phyloP scores from a whole-genome alignment of 1,140 invertebrate species.

The Drosophila suzukii region DNA sequence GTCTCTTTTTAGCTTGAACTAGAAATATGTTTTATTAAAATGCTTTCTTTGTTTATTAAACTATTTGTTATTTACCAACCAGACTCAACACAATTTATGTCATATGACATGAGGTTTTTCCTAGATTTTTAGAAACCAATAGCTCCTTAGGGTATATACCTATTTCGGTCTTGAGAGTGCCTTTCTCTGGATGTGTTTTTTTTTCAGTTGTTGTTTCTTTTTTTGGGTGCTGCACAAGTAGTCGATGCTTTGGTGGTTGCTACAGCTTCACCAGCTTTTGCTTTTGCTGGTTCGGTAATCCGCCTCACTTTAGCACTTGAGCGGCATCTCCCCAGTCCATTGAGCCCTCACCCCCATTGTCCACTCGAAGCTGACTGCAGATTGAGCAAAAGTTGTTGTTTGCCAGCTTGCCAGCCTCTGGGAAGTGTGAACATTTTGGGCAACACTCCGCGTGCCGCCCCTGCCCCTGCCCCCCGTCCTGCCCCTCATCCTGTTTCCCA shows the following conservation, averaged over 20 bases:
- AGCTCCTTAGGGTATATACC: constrained; percentile 13
- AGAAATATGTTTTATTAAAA: too few species aligned
- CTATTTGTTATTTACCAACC: not conserved
- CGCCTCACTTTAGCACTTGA: constrained; percentile 82
- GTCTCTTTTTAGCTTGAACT: too few species aligned
- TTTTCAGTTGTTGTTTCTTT: constrained; percentile 30
- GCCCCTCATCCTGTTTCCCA: constrained; percentile 36
- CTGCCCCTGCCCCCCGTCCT: not conserved
- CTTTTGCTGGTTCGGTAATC: constrained; percentile 73
- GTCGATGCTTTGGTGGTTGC: constrained; percentile 64
- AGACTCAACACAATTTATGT: not conserved
- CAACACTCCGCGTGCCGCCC: constrained; percentile 65
- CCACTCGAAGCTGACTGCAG: constrained; percentile 76
- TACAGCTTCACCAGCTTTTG: constrained; percentile 46
- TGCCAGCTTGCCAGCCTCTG: constrained; percentile 59
- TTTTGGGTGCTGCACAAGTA: constrained; percentile 45
- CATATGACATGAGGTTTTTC: not conserved
- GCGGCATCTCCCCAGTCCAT: constrained; percentile 62
- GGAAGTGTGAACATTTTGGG: constrained; percentile 82
- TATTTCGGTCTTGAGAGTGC: constrained; percentile 15
- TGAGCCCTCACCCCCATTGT: constrained; percentile 47
- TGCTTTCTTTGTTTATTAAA: not conserved
- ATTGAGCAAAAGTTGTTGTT: constrained; percentile 79
- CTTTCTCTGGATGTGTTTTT: constrained; percentile 17
- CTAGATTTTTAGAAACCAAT: not conserved